These are phyloP conservation scores for Coenonympha arcania DNA, from an alignment of 2,888 invertebrate genomes.

Conservation along the genomic window DNA sequence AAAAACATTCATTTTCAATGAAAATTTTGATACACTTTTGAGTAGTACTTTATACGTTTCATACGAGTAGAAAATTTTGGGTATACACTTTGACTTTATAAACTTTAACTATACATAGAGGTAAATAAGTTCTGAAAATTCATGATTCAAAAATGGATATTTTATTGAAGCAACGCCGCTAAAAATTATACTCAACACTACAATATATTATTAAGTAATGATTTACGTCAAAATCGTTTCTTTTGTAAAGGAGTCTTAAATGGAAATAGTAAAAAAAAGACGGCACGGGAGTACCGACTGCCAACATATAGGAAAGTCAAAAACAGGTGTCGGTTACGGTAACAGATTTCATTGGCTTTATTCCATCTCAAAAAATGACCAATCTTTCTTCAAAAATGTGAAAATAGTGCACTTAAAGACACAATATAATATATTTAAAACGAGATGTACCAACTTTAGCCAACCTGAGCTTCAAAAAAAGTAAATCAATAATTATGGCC, in stretches of 20 bases:
- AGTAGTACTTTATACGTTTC: not conserved
- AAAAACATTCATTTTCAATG: conserved; percentile 14
- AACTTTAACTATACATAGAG: not conserved
- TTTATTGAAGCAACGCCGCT: no score
- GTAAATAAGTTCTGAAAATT: not conserved
- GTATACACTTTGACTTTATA: conserved; percentile 21
- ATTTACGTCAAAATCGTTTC: no score
- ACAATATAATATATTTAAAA: not conserved
- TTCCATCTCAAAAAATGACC: no score
- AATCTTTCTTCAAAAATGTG: no score
- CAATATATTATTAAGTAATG: no score
- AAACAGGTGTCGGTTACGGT: no score
- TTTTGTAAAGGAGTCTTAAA: no score
- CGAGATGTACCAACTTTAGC: not conserved
- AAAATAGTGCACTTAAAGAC: not conserved
- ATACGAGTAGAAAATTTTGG: not conserved
- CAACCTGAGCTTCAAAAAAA: not conserved
- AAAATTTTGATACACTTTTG: not conserved
- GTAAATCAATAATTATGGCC: conserved; percentile 7
- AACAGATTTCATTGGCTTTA: no score
- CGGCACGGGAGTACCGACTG: no score
- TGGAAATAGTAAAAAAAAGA: no score
- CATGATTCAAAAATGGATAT: not conserved
- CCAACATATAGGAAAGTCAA: no score
- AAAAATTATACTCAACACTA: no score